A percentile compares a stretch with the other conserved stretches of the same genome.
Conservation (phyloP, 2,797 vertebrate species). For the Galaxias olidus region DNA sequence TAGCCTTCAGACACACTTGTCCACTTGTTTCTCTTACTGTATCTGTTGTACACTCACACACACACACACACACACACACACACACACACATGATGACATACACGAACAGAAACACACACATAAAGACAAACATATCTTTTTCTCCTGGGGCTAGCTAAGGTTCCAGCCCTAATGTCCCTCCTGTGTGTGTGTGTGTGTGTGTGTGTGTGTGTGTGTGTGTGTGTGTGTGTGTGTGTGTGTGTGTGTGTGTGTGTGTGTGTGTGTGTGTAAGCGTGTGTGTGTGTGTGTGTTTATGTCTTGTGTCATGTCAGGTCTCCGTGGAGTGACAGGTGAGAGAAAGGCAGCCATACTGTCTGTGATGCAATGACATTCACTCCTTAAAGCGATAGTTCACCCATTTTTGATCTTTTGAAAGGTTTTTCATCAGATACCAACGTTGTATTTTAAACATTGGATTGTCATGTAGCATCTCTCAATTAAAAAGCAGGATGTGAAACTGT, state of each 20-base stretch:
- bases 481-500: too few relatives aligned
- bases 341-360: too few relatives aligned
- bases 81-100: slow-evolving; percentile 51
- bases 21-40: slow-evolving; percentile 30
- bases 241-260: slow-evolving; percentile 16
- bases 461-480: too few relatives aligned
- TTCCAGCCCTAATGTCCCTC: background rate
- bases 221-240: slow-evolving; percentile 11
- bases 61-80: background rate
- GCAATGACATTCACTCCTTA: too few relatives aligned
- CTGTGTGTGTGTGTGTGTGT: slow-evolving; percentile 11
- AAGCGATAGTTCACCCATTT: too few relatives aligned
- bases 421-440: too few relatives aligned
- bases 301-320: background rate
- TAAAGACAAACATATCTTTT: too few relatives aligned
- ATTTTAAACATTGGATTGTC: too few relatives aligned
- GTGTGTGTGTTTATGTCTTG: slow-evolving; percentile 15
- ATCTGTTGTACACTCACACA: background rate
- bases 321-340: too few relatives aligned
- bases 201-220: slow-evolving; percentile 23
- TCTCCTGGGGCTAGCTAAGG: too few relatives aligned
- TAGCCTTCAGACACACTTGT: slow-evolving; percentile 47
- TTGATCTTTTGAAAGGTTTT: too few relatives aligned
- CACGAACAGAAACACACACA: slow-evolving; percentile 33
- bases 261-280: slow-evolving; percentile 18